Conservation (phyloP, 1,140 invertebrate species). For the Medauroidea extradentata region DNA sequence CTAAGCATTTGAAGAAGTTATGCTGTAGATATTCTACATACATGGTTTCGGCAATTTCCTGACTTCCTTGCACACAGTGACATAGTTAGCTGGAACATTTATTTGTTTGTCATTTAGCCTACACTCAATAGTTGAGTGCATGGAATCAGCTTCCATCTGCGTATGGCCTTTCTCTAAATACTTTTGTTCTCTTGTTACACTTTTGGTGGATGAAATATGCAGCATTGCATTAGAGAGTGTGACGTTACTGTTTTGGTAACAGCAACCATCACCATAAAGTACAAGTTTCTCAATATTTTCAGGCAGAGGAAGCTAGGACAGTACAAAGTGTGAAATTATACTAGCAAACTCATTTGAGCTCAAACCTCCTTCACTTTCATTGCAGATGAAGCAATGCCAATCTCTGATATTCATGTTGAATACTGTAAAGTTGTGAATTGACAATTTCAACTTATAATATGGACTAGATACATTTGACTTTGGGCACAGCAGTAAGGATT, state of each 20-base stretch:
- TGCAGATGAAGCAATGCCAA: background rate
- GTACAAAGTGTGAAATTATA: conserved; percentile 15
- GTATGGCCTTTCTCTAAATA: conserved; percentile 29
- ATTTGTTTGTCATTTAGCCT: conserved; percentile 15
- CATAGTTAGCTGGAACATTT: conserved; percentile 16
- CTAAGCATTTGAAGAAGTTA: conserved; percentile 17
- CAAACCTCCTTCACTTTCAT: conserved; percentile 14
- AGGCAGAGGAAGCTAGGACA: background rate
- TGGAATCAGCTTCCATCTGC: conserved; percentile 19
- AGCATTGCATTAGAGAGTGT: conserved; percentile 25
- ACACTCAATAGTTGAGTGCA: conserved; percentile 7
- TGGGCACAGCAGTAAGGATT: too few species aligned
- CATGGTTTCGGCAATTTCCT: conserved; percentile 19
- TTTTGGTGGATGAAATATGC: conserved; percentile 10
- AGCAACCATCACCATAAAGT: conserved; percentile 18
- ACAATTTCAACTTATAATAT: too few species aligned
- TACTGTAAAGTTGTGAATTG: too few species aligned
- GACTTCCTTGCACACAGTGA: conserved; percentile 8
- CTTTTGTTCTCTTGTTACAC: conserved; percentile 28
- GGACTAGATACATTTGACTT: too few species aligned
- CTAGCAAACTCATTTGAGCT: too few species aligned
- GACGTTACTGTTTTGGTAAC: conserved; percentile 19
- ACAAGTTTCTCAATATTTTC: conserved; percentile 14
- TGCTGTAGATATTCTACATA: conserved; percentile 7
- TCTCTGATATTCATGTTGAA: too few species aligned